Base-by-base conservation (phyloP, 2,797 vertebrate species). In the Phaenicophaeus curvirostris region DNA sequence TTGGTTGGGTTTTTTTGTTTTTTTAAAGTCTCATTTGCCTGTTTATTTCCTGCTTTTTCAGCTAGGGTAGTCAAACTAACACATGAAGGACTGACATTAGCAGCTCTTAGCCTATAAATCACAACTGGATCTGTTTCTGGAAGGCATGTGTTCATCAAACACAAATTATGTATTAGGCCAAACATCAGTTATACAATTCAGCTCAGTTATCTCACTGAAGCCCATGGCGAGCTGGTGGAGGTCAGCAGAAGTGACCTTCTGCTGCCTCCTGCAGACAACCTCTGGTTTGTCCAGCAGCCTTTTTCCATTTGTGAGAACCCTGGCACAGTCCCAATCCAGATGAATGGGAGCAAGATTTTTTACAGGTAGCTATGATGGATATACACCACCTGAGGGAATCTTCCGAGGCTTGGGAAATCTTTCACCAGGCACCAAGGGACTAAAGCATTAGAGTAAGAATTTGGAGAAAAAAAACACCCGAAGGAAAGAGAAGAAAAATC, bases 91-190 rank as follows among this genome's bases (percentile, higher is more conserved):
- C n/a, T 46, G 37, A 44, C 7, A 61, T 13, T 18, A 44, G 11
- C 15, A 46, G 28, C 15, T 42, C 19, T 67, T 39, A 89, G 11
- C 33, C 11, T 33, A 6, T 37, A 48, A 15, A n/a, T 46, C 24
- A n/a, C n/a, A 61, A 5, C 15, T 53, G 21, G 28, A 57, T 2
- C 0, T 0, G 0, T 75, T 78, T 91, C 53, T 75, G 18, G 62
- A 62, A 66, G 33, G 25, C 0, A 0, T 41, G 9, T n/a, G 27
- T 7, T 79, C 53, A 35, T 55, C 24, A 53, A 63, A 48, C 15
- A 46, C 14, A 33, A 59, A 41, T 53, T 59, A 55, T 17, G 5
- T 27, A 5, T 33, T 28, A 37, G 7, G 11, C 21, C 48, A 58
- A 85, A 27, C 3, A 42, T 5, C 7, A 46, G 6, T 35, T 76